A percentile compares a stretch with the other conserved stretches of the same genome.
These are phyloP conservation scores for Brachionus rotundiformis DNA, from an alignment of 1,140 invertebrate species.

Conservation along the genomic window DNA sequence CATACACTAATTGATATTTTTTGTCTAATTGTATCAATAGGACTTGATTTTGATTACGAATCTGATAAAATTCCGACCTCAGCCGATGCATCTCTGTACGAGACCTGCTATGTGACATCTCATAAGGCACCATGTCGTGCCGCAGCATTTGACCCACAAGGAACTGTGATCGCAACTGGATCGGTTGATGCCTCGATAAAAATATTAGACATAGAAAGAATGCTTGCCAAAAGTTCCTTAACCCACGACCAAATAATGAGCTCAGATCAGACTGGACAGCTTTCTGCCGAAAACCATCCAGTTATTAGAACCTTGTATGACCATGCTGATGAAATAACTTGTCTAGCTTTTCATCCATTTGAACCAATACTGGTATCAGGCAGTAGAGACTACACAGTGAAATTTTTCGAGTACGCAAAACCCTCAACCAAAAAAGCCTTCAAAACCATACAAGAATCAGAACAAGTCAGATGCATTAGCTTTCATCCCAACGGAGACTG, in stretches of 20 bases:
- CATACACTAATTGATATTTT: background rate
- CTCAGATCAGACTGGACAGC: slow-evolving; percentile 73
- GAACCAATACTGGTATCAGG: slow-evolving; percentile 86
- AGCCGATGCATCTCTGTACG: slow-evolving; percentile 89
- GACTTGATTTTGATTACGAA: slow-evolving; percentile 87
- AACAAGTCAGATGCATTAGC: slow-evolving; percentile 80
- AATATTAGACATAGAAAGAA: slow-evolving; percentile 91
- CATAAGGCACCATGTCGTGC: slow-evolving; percentile 94
- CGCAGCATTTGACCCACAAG: slow-evolving; percentile 89
- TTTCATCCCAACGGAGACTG: slow-evolving; percentile 95
- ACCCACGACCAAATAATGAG: slow-evolving; percentile 57
- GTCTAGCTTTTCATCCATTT: slow-evolving; percentile 89
- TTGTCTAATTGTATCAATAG: slow-evolving; percentile 62
- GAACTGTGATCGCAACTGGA: slow-evolving; percentile 85
- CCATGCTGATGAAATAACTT: slow-evolving; percentile 77
- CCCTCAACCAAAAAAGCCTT: slow-evolving; percentile 94
- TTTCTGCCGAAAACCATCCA: slow-evolving; percentile 86
- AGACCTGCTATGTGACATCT: slow-evolving; percentile 96
- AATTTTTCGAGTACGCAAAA: slow-evolving; percentile 96
- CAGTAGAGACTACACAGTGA: slow-evolving; percentile 86
- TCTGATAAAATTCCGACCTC: slow-evolving; percentile 84
- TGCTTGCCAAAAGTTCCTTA: slow-evolving; percentile 79
- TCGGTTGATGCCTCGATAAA: slow-evolving; percentile 97
- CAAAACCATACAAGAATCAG: slow-evolving; percentile 73
- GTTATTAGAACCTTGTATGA: slow-evolving; percentile 85